Conservation (phyloP, 2,888 invertebrate species). For the Eupithecia inturbata region DNA sequence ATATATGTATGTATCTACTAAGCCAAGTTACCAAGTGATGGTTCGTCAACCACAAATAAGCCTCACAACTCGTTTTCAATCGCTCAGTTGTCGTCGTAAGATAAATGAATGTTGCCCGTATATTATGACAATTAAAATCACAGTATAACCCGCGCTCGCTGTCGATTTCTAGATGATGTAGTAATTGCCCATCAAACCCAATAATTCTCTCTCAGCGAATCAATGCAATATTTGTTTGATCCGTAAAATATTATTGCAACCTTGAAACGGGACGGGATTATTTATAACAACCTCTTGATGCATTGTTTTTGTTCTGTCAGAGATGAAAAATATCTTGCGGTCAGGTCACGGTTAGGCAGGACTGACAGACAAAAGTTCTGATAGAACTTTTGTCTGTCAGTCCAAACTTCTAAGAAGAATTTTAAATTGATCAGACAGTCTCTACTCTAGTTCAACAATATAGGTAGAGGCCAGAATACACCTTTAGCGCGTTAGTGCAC, state of each 20-base stretch:
- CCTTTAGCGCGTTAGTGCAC: too few species aligned
- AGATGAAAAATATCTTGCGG: neutral
- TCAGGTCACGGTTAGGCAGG: too few species aligned
- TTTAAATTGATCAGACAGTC: neutral
- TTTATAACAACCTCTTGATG: neutral
- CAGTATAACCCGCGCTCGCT: constrained; percentile 13
- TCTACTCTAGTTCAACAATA: neutral
- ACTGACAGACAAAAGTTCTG: neutral
- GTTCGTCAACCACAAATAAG: neutral
- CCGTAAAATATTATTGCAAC: constrained; percentile 9
- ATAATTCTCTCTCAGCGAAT: constrained; percentile 25
- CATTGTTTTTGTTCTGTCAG: neutral
- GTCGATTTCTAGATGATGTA: constrained; percentile 28
- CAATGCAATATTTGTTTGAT: constrained; percentile 34
- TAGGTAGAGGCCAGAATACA: too few species aligned
- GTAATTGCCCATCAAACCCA: constrained; percentile 36
- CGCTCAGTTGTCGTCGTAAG: neutral
- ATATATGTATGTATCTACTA: too few species aligned
- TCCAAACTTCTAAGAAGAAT: too few species aligned
- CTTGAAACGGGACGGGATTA: neutral
- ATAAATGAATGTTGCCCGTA: constrained; percentile 5
- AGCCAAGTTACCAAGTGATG: neutral
- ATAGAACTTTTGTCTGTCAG: too few species aligned
- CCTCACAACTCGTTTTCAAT: neutral
- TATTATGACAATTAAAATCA: neutral